phyloP scores from a whole-genome alignment of 2,888 invertebrate genomes.

The Lamellibrachia columna region DNA sequence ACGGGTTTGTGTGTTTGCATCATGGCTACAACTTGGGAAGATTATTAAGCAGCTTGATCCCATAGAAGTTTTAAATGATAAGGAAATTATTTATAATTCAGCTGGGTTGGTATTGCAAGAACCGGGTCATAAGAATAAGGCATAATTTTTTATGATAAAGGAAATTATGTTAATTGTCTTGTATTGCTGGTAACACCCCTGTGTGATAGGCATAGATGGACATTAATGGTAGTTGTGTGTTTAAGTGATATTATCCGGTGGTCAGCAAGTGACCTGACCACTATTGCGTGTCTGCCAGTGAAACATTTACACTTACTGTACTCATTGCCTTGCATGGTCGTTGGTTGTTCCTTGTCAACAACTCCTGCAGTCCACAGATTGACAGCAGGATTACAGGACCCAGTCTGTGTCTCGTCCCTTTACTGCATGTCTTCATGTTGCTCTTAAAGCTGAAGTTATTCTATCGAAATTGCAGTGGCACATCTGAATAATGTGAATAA shows the following conservation, averaged over 20 bases:
- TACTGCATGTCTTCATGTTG: background rate
- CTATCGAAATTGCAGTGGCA: background rate
- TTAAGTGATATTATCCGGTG: background rate
- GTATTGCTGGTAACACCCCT: background rate
- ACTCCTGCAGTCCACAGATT: background rate
- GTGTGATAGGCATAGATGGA: background rate
- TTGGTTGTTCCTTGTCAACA: background rate
- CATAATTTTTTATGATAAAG: background rate
- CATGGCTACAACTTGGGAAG: background rate
- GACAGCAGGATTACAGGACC: background rate
- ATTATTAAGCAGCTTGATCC: background rate
- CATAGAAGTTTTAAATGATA: background rate
- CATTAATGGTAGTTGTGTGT: background rate
- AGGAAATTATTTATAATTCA: background rate
- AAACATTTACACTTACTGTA: background rate
- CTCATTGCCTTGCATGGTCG: conserved; percentile 10
- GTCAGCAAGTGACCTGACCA: background rate
- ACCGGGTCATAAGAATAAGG: background rate
- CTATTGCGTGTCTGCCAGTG: background rate
- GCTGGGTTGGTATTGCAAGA: background rate
- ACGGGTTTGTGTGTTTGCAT: background rate
- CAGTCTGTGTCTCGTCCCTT: background rate
- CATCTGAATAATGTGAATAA: background rate
- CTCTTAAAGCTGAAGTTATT: background rate
- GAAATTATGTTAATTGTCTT: no score